Percentiles rank a stretch among this genome's conserved stretches.
Evolutionary conservation across 2,888 invertebrate genomes (phyloP).

Genomic region (Thumatha senex): DNA sequence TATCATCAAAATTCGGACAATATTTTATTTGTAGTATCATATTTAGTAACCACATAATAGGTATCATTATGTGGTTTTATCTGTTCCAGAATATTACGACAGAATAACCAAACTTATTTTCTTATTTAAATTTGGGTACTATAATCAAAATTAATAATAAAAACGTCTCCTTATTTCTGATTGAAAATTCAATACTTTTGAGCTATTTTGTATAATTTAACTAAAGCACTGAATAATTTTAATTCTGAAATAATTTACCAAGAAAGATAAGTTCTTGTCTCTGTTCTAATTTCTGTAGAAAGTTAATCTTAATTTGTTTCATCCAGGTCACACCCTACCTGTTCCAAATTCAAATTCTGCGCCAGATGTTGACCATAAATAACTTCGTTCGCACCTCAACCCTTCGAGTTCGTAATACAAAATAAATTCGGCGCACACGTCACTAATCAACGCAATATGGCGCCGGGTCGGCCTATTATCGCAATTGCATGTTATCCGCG

Average conservation of each 20-base stretch:
- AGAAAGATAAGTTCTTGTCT: slow-evolving; percentile 6
- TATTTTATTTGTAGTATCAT: slow-evolving; percentile 23
- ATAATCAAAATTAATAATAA: too few species aligned
- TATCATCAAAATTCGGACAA: slow-evolving; percentile 39
- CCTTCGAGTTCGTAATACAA: slow-evolving; percentile 72
- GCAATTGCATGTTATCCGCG: slow-evolving; percentile 63
- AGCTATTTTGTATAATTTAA: too few species aligned
- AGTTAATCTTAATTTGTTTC: slow-evolving; percentile 26
- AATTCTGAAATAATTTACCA: slow-evolving; percentile 1
- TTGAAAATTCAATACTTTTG: too few species aligned
- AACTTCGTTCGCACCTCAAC: slow-evolving; percentile 69
- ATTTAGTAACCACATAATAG: too few species aligned
- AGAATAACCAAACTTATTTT: neutral
- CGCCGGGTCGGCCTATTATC: slow-evolving; percentile 73
- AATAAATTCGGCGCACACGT: slow-evolving; percentile 73
- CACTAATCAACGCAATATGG: slow-evolving; percentile 79
- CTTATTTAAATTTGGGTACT: too few species aligned
- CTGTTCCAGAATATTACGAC: neutral
- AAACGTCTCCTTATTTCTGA: too few species aligned
- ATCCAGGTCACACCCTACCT: slow-evolving; percentile 40
- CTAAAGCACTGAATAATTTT: neutral
- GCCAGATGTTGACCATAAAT: slow-evolving; percentile 66
- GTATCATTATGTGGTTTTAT: slow-evolving; percentile 3
- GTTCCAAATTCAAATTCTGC: slow-evolving; percentile 46
- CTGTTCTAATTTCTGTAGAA: slow-evolving; percentile 18